These are phyloP conservation scores for Eristalis arbustorum DNA, from an alignment of 2,888 invertebrate species.

Conservation along the genomic window DNA sequence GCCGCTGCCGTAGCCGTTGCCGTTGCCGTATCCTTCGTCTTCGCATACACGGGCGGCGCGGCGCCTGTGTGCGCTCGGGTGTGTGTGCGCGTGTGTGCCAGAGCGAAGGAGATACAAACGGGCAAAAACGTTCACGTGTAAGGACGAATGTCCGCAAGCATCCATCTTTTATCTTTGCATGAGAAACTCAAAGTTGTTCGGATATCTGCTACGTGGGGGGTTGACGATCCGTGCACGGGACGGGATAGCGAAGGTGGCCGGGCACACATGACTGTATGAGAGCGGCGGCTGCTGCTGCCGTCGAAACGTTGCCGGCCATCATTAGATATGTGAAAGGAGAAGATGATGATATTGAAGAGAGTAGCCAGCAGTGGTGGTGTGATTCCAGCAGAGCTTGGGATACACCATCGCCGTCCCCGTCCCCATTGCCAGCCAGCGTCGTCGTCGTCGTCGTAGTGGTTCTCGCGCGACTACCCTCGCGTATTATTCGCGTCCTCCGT, in stretches of 20 bases:
- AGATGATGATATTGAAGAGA: conserved; percentile 65
- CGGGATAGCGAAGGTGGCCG: conserved; percentile 21
- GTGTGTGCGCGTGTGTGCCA: conserved; percentile 12
- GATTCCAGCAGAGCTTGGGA: conserved; percentile 28
- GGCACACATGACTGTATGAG: conserved; percentile 52
- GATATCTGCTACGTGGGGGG: conserved; percentile 53
- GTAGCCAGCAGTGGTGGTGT: conserved; percentile 43
- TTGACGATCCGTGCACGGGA: conserved; percentile 39
- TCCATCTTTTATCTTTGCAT: conserved; percentile 71
- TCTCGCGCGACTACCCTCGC: conserved; percentile 68
- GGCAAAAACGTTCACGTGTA: conserved; percentile 66
- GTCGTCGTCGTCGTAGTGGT: conserved; percentile 41
- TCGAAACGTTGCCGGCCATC: conserved; percentile 63
- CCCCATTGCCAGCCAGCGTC: not conserved
- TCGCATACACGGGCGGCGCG: conserved; percentile 25
- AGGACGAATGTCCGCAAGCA: conserved; percentile 70
- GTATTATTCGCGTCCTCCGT: conserved; percentile 63
- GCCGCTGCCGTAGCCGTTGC: not conserved
- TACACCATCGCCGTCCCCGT: conserved; percentile 13
- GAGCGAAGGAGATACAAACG: conserved; percentile 50
- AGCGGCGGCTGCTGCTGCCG: conserved; percentile 29
- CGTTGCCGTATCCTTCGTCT: conserved; percentile 53
- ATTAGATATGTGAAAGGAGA: conserved; percentile 68
- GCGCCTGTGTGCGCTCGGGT: not conserved
- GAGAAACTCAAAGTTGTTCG: conserved; percentile 69